These are phyloP conservation scores for Drosophila melanosoma DNA, from an alignment of 2,888 invertebrate genomes.

Conservation along the genomic window DNA sequence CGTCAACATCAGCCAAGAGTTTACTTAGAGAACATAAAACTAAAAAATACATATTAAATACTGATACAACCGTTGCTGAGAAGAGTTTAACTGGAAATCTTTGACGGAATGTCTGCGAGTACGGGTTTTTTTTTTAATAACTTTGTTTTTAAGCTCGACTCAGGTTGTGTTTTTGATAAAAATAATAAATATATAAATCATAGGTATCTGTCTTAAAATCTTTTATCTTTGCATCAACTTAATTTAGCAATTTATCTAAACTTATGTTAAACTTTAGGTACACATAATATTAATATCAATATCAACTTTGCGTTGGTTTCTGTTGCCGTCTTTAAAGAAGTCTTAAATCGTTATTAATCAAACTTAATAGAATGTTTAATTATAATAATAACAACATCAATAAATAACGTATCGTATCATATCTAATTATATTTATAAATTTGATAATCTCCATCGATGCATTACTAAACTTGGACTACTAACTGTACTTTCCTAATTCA, in stretches of 20 bases:
- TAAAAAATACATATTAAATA: conserved; percentile 25
- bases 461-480: conserved; percentile 50
- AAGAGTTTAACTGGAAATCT: conserved; percentile 4
- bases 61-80: conserved; percentile 44
- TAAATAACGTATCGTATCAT: conserved; percentile 53
- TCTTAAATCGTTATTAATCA: conserved; percentile 41
- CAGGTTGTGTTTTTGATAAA: conserved; percentile 12
- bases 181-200: conserved; percentile 17
- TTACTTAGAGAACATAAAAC: conserved; percentile 9
- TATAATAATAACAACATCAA: conserved; percentile 54
- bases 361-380: conserved; percentile 47
- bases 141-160: conserved; percentile 6
- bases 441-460: conserved; percentile 41
- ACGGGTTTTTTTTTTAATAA: background rate
- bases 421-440: conserved; percentile 27
- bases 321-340: conserved; percentile 34
- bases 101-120: conserved; percentile 36
- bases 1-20: conserved; percentile 39
- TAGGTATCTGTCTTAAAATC: conserved; percentile 35
- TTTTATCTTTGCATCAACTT: conserved; percentile 44
- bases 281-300: conserved; percentile 58
- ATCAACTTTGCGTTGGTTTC: conserved; percentile 47
- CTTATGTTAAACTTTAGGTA: conserved; percentile 57
- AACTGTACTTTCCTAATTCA: conserved; percentile 41
- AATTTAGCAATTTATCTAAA: conserved; percentile 55